phyloP scores from a whole-genome alignment of 2,797 vertebrate species.

The Prunella strophiata region DNA sequence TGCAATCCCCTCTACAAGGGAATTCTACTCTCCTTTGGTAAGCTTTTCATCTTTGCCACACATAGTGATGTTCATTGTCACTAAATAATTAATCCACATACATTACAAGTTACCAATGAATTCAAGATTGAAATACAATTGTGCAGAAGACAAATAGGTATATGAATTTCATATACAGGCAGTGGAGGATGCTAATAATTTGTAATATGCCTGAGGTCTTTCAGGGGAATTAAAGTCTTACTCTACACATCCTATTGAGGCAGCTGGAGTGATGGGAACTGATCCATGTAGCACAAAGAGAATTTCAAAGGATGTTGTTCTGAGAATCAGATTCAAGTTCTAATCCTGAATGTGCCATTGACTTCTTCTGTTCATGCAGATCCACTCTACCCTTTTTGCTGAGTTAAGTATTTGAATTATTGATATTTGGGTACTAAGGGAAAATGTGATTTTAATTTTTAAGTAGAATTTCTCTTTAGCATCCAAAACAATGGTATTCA shows the following conservation, averaged over 20 bases:
- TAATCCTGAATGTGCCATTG: slow-evolving; percentile 24
- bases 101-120: background rate
- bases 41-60: slow-evolving; percentile 5
- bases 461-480: background rate
- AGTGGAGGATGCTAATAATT: background rate
- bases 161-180: background rate
- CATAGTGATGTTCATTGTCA: background rate
- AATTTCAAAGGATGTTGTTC: background rate
- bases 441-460: slow-evolving; percentile 13
- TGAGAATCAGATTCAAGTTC: background rate
- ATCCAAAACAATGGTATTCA: background rate
- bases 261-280: slow-evolving; percentile 7
- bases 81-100: slow-evolving; percentile 36
- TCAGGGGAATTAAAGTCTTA: slow-evolving; percentile 29
- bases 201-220: background rate
- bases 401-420: background rate
- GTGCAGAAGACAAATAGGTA: background rate
- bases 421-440: background rate
- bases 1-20: background rate
- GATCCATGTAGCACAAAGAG: background rate
- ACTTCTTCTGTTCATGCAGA: background rate
- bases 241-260: background rate
- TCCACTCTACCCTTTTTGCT: background rate
- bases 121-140: background rate
- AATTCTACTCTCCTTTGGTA: background rate